Base-by-base conservation (phyloP, 2,797 vertebrate species). In the Chromis chromis region DNA sequence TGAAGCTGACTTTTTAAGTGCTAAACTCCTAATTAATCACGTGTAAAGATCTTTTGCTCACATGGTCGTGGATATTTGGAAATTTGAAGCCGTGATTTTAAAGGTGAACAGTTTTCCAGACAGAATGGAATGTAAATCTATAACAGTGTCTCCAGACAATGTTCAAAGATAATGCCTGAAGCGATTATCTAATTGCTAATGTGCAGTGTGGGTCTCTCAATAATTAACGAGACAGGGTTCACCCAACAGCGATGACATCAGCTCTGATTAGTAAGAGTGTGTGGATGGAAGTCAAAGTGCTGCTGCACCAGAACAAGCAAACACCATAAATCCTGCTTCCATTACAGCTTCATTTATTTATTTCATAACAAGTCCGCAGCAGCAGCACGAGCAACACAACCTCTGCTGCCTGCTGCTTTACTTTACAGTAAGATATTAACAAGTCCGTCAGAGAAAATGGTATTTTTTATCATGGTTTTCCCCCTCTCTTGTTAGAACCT, bases 211-310 rank as follows among this genome's bases (percentile, higher is more conserved):
- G 79, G 70, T 65, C 65, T 68, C 17, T 89, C n/a, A 88, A 83
- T 89, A 83, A 91, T 91, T 89, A 77, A 88, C 60, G 22, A 82
- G 84, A 68, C 44, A 19, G 49, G 31, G 64, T 58, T 52, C 48
- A 44, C 24, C 33, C 27, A 6, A 77, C 39, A 55, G 69, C 63
- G 21, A 39, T 84, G 83, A 89, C 83, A 52, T 88, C 84, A 85
- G 44, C 76, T 58, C 53, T 60, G 81, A 75, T 88, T 74, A 82
- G 70, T 12, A 52, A 25, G 53, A 64, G 79, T 60, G 59, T 64
- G 74, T 0, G 10, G 33, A 73, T 67, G 22, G 31, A 64, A 80
- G 70, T 72, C 68, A 59, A 61, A 74, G 79, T 60, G 64, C 78
- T 81, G 61, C 79, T 49, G 11, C 17, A 6, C 24, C 52, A 54